A percentile compares a stretch with the other conserved stretches of the same genome.
Conservation (phyloP, 2,113 vertebrate genomes). For the Forbesichthys papilliferus region DNA sequence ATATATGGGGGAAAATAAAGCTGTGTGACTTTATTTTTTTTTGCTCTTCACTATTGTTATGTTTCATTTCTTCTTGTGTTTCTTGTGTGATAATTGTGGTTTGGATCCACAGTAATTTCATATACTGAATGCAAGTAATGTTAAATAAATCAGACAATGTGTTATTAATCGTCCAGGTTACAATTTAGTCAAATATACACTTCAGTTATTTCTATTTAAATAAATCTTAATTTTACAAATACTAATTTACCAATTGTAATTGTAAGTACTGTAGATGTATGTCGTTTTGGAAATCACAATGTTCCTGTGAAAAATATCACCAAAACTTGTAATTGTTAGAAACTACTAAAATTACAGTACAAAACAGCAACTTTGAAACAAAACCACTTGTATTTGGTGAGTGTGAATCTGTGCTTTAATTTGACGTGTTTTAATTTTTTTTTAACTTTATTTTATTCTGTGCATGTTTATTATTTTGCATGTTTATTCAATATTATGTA, state of each 20-base stretch:
- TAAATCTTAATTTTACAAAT: not conserved
- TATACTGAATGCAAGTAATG: not conserved
- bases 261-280: not conserved
- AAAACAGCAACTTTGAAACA: not conserved
- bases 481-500: conserved; percentile 21
- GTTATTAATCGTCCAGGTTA: too few species aligned
- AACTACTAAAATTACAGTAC: not conserved
- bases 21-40: not conserved
- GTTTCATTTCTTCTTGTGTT: conserved; percentile 4
- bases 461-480: conserved; percentile 47
- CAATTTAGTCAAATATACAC: not conserved
- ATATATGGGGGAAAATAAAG: conserved; percentile 34
- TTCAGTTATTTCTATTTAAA: not conserved
- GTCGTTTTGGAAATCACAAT: not conserved
- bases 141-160: not conserved
- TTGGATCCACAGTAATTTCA: conserved; percentile 2
- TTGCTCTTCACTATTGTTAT: not conserved
- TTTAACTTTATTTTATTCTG: conserved; percentile 5
- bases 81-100: not conserved
- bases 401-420: conserved; percentile 7
- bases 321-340: not conserved
- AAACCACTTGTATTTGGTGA: not conserved
- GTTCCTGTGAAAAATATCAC: too few species aligned
- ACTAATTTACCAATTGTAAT: not conserved
- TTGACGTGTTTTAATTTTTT: not conserved